Evolutionary conservation across 2,888 invertebrate genomes (phyloP), one percentile per base, ranked within the genome.

Genomic region (Pammene fasciana): DNA sequence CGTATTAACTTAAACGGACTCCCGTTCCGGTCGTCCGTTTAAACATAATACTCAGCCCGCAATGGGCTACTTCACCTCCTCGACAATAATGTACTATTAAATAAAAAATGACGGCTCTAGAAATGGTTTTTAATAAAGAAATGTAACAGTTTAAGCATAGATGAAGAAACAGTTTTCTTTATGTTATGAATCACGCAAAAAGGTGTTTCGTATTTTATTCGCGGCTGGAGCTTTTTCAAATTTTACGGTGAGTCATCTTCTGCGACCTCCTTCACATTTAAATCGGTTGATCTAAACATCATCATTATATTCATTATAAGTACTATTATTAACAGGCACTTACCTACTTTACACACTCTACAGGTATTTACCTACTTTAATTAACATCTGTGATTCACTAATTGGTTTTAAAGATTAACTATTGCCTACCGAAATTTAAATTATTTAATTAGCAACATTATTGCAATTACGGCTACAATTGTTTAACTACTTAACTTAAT

Each of bases 121-220:
- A 26, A 54, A 38, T 65, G 45, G 46, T 59, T 70, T 70, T 70
- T 60, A 60, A 70, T 70, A 65, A 60, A 68, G 68, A 65, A 65
- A 59, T 48, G 41, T 70, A 70, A 65, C 70, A 65, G 68, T 70
- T 59, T 70, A 60, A 52, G 13, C 50, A 54, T 60, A 65, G 55
- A 65, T 18, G 59, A 65, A 55, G 70, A 60, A 65, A 48, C 18
- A 60, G 65, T 59, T 65, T 70, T 70, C 57, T 65, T 65, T 45
- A 60, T 70, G 70, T 65, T 45, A 60, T 70, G 70, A 70, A 41
- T 70, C 70, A 70, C 48, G 46, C 65, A 65, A 70, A 70, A 70
- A 70, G 60, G 60, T 60, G 70, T 60, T 68, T 70, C 52, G 34
- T 41, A 70, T 70, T 70, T 59, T 45, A 46, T 55, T 65, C 60